Conservation (phyloP, 2,797 vertebrate genomes). For the Kryptopterus vitreolus region DNA sequence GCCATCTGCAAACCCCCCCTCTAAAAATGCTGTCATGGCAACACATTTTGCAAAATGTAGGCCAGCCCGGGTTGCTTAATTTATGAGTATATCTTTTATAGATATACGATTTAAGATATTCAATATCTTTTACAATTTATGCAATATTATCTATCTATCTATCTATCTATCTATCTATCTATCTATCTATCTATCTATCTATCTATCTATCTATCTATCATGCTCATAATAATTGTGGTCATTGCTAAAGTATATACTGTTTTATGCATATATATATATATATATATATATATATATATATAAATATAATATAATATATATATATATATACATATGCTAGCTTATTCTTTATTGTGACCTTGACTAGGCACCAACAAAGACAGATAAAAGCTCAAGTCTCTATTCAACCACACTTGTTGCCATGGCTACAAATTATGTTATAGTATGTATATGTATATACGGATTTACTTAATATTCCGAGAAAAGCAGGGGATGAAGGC, state of each 20-base stretch:
- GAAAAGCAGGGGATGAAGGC: neutral
- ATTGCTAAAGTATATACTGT: neutral
- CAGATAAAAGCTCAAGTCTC: neutral
- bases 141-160: constrained; percentile 3
- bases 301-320: neutral
- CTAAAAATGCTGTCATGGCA: neutral
- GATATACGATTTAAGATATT: no score
- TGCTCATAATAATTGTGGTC: neutral
- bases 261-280: neutral
- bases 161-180: neutral
- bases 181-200: neutral
- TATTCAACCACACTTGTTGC: neutral
- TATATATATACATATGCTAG: neutral
- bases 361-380: neutral
- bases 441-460: no score
- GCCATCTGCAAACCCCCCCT: neutral
- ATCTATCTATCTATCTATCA: no score
- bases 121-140: no score
- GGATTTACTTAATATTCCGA: neutral
- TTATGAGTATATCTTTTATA: no score
- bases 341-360: neutral
- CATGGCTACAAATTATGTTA: neutral
- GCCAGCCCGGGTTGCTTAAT: neutral
- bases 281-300: neutral
- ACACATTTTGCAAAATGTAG: neutral